A percentile compares a stretch with the other conserved stretches of the same genome.
phyloP scores from a whole-genome alignment of 2,797 vertebrate species.

The Aplochiton taeniatus region DNA sequence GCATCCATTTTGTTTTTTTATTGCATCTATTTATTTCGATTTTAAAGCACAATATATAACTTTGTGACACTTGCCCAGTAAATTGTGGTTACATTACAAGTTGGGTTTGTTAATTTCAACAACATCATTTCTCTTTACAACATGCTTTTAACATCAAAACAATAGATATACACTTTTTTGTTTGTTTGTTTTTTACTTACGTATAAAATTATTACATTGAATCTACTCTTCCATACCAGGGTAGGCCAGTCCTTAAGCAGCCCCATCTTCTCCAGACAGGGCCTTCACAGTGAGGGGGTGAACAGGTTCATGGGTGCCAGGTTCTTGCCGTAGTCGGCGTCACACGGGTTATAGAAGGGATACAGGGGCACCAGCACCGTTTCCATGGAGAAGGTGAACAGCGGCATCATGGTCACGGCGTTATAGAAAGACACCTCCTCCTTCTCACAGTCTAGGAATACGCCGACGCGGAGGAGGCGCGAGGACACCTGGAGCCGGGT shows the following conservation, averaged over 20 bases:
- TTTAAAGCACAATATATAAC: no score
- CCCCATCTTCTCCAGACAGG: neutral
- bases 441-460: constrained; percentile 77
- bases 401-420: constrained; percentile 73
- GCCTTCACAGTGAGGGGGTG: constrained; percentile 64
- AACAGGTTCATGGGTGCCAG: constrained; percentile 60
- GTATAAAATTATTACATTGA: neutral
- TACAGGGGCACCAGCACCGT: constrained; percentile 57
- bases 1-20: no score
- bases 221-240: neutral
- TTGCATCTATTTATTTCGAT: no score
- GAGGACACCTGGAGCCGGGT: constrained; percentile 58
- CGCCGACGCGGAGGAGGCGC: constrained; percentile 64
- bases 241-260: neutral
- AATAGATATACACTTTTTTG: neutral
- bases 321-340: constrained; percentile 73
- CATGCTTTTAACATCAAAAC: neutral
- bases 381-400: constrained; percentile 73
- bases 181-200: no score
- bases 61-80: no score
- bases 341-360: constrained; percentile 79
- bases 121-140: neutral
- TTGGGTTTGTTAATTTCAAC: no score
- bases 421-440: constrained; percentile 80
- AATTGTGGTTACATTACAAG: no score